phyloP scores from a whole-genome alignment of 2,113 vertebrate genomes.

The Cephalopholis sonnerati region DNA sequence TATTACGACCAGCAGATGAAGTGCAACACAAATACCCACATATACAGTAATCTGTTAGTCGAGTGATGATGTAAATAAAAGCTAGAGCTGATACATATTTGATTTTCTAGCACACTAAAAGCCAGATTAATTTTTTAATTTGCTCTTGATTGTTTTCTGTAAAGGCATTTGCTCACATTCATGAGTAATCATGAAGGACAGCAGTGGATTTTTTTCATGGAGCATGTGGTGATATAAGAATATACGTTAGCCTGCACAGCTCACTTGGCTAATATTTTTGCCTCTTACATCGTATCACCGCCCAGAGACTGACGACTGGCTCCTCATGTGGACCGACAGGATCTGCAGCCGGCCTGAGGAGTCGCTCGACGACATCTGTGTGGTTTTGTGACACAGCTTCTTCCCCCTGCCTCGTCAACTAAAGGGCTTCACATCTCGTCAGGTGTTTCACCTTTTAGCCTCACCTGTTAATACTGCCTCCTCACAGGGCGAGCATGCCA shows the following conservation, averaged over 20 bases:
- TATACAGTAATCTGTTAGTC: background rate
- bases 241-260: background rate
- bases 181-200: background rate
- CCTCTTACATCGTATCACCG: background rate
- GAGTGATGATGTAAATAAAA: conserved; percentile 29
- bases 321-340: background rate
- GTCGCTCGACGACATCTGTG: background rate
- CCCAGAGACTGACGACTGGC: background rate
- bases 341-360: background rate
- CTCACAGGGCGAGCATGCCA: background rate
- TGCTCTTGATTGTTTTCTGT: background rate
- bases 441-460: conserved; percentile 29
- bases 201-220: background rate
- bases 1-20: conserved; percentile 1
- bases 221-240: background rate
- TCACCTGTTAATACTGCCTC: conserved; percentile 37
- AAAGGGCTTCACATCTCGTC: conserved; percentile 29
- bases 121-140: background rate
- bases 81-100: background rate
- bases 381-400: background rate
- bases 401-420: background rate
- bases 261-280: background rate
- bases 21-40: background rate
- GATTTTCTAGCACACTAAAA: conserved; percentile 21
- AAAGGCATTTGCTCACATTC: background rate